phyloP scores from a whole-genome alignment of 2,888 invertebrate genomes.

The Odontocerum albicorne region DNA sequence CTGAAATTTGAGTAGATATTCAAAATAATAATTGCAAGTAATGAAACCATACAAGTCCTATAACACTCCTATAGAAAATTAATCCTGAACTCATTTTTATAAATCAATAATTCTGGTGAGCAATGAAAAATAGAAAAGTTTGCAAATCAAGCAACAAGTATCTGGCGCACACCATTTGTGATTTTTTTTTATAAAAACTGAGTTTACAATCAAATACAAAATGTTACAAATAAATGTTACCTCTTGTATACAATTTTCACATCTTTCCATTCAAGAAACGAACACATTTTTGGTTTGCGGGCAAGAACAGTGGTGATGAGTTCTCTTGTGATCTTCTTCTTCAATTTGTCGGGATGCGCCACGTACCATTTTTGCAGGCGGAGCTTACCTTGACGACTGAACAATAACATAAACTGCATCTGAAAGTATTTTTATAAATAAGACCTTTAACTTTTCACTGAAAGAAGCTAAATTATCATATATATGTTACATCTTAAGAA shows the following conservation, averaged over 20 bases:
- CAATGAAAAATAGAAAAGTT: neutral
- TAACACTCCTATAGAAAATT: too few relatives aligned
- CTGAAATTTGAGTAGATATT: too few relatives aligned
- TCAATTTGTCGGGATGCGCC: slow-evolving; percentile 95
- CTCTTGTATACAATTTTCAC: slow-evolving; percentile 99
- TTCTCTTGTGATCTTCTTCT: slow-evolving; percentile 96
- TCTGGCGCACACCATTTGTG: neutral
- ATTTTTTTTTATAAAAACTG: neutral
- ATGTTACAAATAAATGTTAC: slow-evolving; percentile 61
- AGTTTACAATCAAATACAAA: too few relatives aligned
- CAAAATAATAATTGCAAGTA: too few relatives aligned
- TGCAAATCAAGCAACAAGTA: neutral
- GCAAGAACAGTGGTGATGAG: slow-evolving; percentile 92
- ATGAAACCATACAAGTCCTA: too few relatives aligned
- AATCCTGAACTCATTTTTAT: too few relatives aligned
- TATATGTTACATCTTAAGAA: too few relatives aligned
- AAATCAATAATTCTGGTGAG: too few relatives aligned
- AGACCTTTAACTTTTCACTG: too few relatives aligned
- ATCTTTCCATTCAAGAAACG: slow-evolving; percentile 98
- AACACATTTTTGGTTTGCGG: slow-evolving; percentile 98
- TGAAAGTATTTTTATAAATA: too few relatives aligned
- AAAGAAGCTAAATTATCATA: too few relatives aligned
- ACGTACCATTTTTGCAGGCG: slow-evolving; percentile 99
- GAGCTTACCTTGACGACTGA: slow-evolving; percentile 98
- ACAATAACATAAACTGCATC: slow-evolving; percentile 99